Evolutionary conservation across 2,888 invertebrate species (phyloP), one percentile per base, ranked within the genome.

Genomic region (Hypomecis punctinalis): DNA sequence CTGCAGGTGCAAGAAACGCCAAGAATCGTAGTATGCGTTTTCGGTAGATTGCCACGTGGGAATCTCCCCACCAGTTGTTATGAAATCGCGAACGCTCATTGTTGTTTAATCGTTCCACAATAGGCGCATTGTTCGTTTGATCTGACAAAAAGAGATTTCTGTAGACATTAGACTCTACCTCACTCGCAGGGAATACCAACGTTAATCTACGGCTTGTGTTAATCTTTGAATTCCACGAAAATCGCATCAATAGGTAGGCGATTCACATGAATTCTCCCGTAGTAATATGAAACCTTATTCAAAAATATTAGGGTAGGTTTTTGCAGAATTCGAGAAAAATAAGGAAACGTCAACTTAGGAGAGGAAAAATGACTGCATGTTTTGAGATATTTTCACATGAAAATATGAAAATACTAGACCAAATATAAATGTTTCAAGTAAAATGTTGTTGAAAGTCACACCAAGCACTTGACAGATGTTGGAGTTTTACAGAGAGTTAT

Each of bases 41-140:
- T 77, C 65, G 71, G 71, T 49, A 43, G 65, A 73, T 66, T 73
- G 78, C 82, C 83, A 88, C 84, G 87, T 90, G 90, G 85, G 89
- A 90, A 86, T 83, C 84, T 86, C 79, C 77, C 80, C 82, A 81
- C 76, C 82, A 74, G 83, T 86, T 87, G 84, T 90, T 88, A 86
- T 85, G 86, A 89, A 89, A 89, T 88, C 83, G 74, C 80, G 73
- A 81, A 79, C 79, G 78, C 73, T 80, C 80, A 85, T 87, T 90
- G 87, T 89, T 86, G 80, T 87, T 83, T 85, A 86, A 88, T 85
- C 82, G 80, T 72, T 76, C 67, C 76, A 88, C 87, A 88, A 87
- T 85, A 80, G 79, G 69, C 74, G 79, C 79, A 86, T 86, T 89
- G 86, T 87, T 82, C 83, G 74, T 76, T 75, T 73, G 72, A 81